These are phyloP conservation scores for Hestina assimilis DNA, from an alignment of 1,140 invertebrate species.

Conservation along the genomic window DNA sequence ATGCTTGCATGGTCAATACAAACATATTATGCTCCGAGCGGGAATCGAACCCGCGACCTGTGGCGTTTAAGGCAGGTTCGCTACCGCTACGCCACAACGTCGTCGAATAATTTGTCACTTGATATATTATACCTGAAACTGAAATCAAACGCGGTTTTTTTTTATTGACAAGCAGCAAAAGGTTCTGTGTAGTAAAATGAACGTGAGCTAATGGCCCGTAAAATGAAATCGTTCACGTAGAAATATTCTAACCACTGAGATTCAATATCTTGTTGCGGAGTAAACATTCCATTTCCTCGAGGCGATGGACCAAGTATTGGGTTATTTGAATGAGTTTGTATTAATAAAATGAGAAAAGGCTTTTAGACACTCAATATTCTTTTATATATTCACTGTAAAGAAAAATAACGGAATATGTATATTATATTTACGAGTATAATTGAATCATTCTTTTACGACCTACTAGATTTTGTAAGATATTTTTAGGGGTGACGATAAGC, in stretches of 20 bases:
- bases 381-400: too few species aligned
- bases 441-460: too few species aligned
- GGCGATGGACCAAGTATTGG: constrained; percentile 17
- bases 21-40: too few species aligned
- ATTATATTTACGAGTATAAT: too few species aligned
- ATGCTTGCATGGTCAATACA: too few species aligned
- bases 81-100: too few species aligned
- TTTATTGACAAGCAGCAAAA: constrained; percentile 11
- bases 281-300: constrained; percentile 51
- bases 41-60: too few species aligned
- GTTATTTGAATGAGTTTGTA: neutral
- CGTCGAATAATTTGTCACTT: too few species aligned
- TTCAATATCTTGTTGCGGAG: constrained; percentile 53
- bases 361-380: constrained; percentile 3
- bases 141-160: neutral
- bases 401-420: too few species aligned
- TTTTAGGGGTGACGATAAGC: too few species aligned
- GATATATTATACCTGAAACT: neutral
- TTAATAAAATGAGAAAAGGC: neutral
- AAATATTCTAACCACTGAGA: constrained; percentile 43
- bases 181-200: constrained; percentile 36
- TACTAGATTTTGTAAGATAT: too few species aligned
- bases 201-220: constrained; percentile 47
- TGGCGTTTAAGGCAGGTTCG: too few species aligned
- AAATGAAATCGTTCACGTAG: constrained; percentile 57